phyloP scores from a whole-genome alignment of 2,113 vertebrate species.

The Baryphthengus martii region DNA sequence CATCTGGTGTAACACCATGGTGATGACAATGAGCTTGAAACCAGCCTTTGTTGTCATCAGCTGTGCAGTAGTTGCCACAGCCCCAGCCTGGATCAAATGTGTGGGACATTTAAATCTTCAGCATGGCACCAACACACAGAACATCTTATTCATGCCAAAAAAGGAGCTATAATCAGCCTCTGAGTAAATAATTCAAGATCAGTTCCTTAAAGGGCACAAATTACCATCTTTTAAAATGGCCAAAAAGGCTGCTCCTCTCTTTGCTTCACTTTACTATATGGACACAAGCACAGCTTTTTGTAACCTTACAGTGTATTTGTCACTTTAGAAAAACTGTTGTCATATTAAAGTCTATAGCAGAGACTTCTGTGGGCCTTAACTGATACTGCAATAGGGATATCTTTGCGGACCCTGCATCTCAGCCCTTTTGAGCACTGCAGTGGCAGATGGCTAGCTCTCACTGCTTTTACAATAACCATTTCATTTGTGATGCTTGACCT shows the following conservation, averaged over 20 bases:
- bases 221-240: neutral
- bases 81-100: slow-evolving; percentile 63
- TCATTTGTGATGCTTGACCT: slow-evolving; percentile 72
- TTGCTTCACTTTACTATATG: neutral
- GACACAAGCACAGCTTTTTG: neutral
- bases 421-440: slow-evolving; percentile 39
- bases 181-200: slow-evolving; percentile 55
- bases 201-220: slow-evolving; percentile 10
- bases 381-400: neutral
- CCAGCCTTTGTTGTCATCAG: slow-evolving; percentile 73
- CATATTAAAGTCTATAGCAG: neutral
- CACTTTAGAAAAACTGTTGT: neutral
- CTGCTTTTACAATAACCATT: slow-evolving; percentile 62
- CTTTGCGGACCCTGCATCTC: neutral
- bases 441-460: slow-evolving; percentile 69
- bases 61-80: slow-evolving; percentile 71
- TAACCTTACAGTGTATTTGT: neutral
- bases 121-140: slow-evolving; percentile 69
- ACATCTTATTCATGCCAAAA: slow-evolving; percentile 72
- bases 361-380: neutral
- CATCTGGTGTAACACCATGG: slow-evolving; percentile 74
- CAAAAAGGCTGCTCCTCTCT: neutral
- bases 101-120: slow-evolving; percentile 72
- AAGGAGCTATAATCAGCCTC: slow-evolving; percentile 48
- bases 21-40: slow-evolving; percentile 77